These are phyloP conservation scores for Hycleus cichorii DNA, from an alignment of 1,140 invertebrate species.

Conservation along the genomic window DNA sequence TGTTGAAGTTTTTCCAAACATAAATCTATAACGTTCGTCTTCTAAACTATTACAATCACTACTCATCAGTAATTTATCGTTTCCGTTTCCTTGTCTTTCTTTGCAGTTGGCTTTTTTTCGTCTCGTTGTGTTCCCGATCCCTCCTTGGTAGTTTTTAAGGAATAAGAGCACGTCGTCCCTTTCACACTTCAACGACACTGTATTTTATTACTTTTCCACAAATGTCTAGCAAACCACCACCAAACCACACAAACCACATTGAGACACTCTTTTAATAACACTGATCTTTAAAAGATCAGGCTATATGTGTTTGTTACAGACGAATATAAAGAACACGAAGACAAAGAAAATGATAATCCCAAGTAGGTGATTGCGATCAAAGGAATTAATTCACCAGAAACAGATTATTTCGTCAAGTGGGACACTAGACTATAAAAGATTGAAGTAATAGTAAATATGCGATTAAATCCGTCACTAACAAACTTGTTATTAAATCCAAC, in stretches of 20 bases:
- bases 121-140: too few species aligned
- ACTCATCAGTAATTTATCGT: constrained; percentile 27
- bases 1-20: too few species aligned
- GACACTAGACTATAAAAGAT: too few species aligned
- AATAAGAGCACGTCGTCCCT: constrained; percentile 27
- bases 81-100: constrained; percentile 19
- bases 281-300: constrained; percentile 33
- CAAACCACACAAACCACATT: constrained; percentile 15
- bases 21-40: constrained; percentile 2
- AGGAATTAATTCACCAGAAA: constrained; percentile 31
- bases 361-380: constrained; percentile 22
- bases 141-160: constrained; percentile 6
- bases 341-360: constrained; percentile 29
- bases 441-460: too few species aligned
- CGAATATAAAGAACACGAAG: constrained; percentile 25
- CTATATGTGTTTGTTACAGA: constrained; percentile 29
- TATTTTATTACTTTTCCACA: constrained; percentile 29
- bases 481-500: too few species aligned
- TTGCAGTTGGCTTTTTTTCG: too few species aligned
- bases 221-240: constrained; percentile 8
- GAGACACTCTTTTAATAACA: constrained; percentile 23
- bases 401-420: constrained; percentile 25
- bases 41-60: constrained; percentile 16
- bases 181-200: constrained; percentile 32
- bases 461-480: too few species aligned